phyloP scores from a whole-genome alignment of 2,888 invertebrate species.

The Thalpophila matura region DNA sequence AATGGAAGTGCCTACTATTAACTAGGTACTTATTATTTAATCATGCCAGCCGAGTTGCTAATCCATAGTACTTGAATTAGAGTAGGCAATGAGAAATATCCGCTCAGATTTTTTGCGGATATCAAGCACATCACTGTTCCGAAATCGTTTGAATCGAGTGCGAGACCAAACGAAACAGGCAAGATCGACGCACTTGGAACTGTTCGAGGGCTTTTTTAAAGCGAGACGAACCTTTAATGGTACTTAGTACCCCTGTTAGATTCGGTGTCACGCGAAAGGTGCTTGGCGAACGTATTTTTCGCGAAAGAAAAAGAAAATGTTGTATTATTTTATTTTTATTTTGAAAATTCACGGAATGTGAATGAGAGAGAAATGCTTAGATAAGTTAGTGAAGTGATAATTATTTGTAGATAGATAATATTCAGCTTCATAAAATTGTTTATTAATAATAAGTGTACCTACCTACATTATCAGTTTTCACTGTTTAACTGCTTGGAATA shows the following conservation, averaged over 20 bases:
- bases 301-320: conserved; percentile 20
- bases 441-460: no score
- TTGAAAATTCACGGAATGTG: neutral
- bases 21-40: no score
- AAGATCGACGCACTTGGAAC: conserved; percentile 66
- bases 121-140: conserved; percentile 36
- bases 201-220: conserved; percentile 65
- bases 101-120: conserved; percentile 1
- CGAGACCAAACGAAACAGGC: conserved; percentile 61
- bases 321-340: neutral
- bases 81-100: conserved; percentile 13
- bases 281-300: conserved; percentile 41
- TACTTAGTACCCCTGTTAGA: conserved; percentile 68
- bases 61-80: no score
- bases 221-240: conserved; percentile 68
- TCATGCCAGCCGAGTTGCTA: no score
- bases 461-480: no score
- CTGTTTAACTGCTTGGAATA: no score
- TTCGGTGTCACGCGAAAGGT: conserved; percentile 47
- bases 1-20: no score
- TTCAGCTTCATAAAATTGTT: no score
- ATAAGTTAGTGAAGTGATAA: conserved; percentile 23
- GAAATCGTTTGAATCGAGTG: conserved; percentile 58
- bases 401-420: conserved; percentile 1
- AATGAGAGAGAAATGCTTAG: conserved; percentile 21